Percentiles rank a stretch among this genome's conserved stretches.
These are phyloP conservation scores for Mallotus villosus DNA, from an alignment of 2,797 vertebrate species.

Conservation along the genomic window DNA sequence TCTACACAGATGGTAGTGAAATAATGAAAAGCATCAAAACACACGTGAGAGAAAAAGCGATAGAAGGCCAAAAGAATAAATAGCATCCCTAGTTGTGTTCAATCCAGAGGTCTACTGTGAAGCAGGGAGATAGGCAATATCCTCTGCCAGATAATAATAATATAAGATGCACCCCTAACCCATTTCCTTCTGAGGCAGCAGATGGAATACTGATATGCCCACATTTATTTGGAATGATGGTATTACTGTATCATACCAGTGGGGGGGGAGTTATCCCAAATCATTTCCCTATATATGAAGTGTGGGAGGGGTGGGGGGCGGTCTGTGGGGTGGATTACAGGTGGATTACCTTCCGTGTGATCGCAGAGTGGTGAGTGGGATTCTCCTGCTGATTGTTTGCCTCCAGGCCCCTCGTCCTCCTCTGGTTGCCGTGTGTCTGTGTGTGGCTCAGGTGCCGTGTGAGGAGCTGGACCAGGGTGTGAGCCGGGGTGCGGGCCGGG, in stretches of 20 bases:
- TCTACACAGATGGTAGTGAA: not conserved
- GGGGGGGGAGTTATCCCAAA: constrained; percentile 59
- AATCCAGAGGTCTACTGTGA: not conserved
- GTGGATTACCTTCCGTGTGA: constrained; percentile 68
- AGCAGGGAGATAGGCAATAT: constrained; percentile 1
- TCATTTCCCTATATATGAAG: constrained; percentile 73
- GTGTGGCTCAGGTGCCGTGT: too few species aligned
- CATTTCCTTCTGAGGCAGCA: not conserved
- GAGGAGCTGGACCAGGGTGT: too few species aligned
- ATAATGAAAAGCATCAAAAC: too few species aligned
- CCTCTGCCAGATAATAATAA: constrained; percentile 1
- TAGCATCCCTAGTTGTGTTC: too few species aligned
- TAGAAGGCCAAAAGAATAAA: not conserved
- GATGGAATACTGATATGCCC: constrained; percentile 29
- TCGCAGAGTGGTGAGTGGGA: constrained; percentile 41
- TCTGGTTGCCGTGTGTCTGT: constrained; percentile 7
- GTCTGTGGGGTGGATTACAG: not conserved
- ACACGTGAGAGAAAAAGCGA: not conserved
- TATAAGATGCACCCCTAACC: constrained; percentile 41
- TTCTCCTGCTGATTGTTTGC: constrained; percentile 60
- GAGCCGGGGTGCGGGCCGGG: too few species aligned
- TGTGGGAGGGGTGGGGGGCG: constrained; percentile 54
- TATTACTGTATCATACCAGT: constrained; percentile 63
- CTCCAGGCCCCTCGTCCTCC: constrained; percentile 54
- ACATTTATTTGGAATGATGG: constrained; percentile 64